Conservation (phyloP, 2,888 invertebrate species). For the Onthophagus sagittarius region DNA sequence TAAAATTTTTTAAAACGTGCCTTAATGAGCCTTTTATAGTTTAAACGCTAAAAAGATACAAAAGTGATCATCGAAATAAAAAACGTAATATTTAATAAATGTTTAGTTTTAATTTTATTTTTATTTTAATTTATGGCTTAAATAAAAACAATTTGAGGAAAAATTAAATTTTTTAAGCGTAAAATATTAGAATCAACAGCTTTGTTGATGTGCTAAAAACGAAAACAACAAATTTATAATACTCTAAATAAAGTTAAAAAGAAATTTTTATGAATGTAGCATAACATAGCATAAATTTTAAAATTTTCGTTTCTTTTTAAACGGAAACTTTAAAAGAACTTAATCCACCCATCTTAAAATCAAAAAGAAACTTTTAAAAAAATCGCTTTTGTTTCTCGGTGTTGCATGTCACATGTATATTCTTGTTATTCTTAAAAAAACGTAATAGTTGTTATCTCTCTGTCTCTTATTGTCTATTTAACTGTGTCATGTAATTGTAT, state of each 20-base stretch:
- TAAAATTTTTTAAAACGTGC: conserved; percentile 3
- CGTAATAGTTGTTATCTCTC: conserved; percentile 32
- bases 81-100: too few relatives aligned
- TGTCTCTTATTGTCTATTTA: conserved; percentile 40
- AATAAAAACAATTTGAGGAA: too few relatives aligned
- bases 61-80: too few relatives aligned
- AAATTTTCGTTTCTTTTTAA: not conserved
- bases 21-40: not conserved
- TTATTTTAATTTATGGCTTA: too few relatives aligned
- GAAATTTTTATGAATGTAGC: not conserved
- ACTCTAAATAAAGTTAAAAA: not conserved
- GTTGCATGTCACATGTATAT: conserved; percentile 47
- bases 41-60: not conserved
- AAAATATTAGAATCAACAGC: not conserved
- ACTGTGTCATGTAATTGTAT: conserved; percentile 18
- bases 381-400: conserved; percentile 37
- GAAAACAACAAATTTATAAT: not conserved
- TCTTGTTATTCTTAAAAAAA: conserved; percentile 42
- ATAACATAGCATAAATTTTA: not conserved
- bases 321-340: too few relatives aligned
- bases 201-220: not conserved
- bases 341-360: too few relatives aligned
- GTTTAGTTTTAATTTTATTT: too few relatives aligned
- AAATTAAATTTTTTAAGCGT: too few relatives aligned
- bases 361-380: not conserved